Evolutionary conservation across 30 jellyfish, hydroid and myxozoan genomes (phyloP).

Genomic region (Sanderia malayensis): DNA sequence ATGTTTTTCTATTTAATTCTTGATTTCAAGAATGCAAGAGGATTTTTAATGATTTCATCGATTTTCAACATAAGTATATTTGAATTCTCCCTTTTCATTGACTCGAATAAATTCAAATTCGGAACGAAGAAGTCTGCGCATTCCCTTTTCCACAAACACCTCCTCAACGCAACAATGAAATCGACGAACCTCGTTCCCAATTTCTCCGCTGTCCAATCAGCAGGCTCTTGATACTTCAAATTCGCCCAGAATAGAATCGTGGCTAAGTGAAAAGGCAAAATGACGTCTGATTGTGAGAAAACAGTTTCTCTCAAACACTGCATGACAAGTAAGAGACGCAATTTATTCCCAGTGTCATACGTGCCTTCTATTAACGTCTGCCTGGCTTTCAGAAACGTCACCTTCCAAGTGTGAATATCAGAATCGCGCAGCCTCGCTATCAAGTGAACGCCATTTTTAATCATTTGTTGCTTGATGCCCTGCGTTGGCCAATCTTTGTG

Average conservation of each 20-base stretch:
- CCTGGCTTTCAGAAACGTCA: conserved; percentile 70
- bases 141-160: conserved; percentile 76
- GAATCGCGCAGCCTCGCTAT: conserved; percentile 41
- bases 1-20: not conserved
- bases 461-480: conserved; percentile 38
- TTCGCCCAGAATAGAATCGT: conserved; percentile 84
- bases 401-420: conserved; percentile 79
- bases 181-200: conserved; percentile 82
- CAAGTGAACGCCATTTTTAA: conserved; percentile 74
- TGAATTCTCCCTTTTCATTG: conserved; percentile 27
- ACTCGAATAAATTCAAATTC: conserved; percentile 52
- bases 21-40: conserved; percentile 39
- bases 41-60: conserved; percentile 57
- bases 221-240: conserved; percentile 50
- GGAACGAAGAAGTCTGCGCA: conserved; percentile 87
- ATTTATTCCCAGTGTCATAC: conserved; percentile 58
- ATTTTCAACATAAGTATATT: conserved; percentile 43
- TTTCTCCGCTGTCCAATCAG: conserved; percentile 64
- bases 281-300: conserved; percentile 55
- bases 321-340: conserved; percentile 65
- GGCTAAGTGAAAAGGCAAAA: conserved; percentile 75
- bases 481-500: conserved; percentile 77
- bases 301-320: conserved; percentile 75
- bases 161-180: conserved; percentile 69
- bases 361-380: conserved; percentile 59